phyloP scores from a whole-genome alignment of 2,113 vertebrate species.

The Eptesicus fuscus region DNA sequence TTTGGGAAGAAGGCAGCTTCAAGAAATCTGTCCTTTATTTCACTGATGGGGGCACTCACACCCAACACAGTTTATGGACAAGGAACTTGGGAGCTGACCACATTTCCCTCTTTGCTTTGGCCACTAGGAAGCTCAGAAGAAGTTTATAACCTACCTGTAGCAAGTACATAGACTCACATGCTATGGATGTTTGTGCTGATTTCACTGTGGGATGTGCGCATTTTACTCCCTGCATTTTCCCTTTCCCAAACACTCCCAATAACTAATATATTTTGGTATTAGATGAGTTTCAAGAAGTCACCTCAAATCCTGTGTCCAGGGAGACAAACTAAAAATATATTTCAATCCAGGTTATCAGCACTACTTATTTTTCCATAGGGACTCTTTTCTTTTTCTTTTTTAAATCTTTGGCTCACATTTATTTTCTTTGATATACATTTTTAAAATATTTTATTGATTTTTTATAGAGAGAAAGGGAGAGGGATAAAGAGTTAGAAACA shows the following conservation, averaged over 20 bases:
- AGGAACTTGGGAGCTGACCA: background rate
- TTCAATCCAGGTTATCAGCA: background rate
- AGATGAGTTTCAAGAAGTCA: constrained; percentile 49
- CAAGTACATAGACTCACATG: background rate
- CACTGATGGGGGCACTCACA: background rate
- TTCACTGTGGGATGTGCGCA: background rate
- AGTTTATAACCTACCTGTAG: background rate
- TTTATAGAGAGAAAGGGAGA: too few species aligned
- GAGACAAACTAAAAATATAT: background rate
- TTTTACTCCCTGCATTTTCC: background rate
- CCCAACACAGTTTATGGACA: background rate
- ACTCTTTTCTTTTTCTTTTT: background rate
- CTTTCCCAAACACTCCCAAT: background rate
- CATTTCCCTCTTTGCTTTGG: constrained; percentile 10
- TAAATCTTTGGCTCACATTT: too few species aligned
- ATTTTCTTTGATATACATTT: too few species aligned
- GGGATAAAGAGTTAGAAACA: too few species aligned
- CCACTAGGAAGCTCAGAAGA: background rate
- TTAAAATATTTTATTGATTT: too few species aligned
- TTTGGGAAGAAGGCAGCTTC: background rate
- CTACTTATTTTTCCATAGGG: background rate
- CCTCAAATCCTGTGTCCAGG: background rate
- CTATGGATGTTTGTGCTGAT: background rate
- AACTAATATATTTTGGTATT: constrained; percentile 10
- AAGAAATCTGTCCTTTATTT: constrained; percentile 7